A percentile compares a stretch with the other conserved stretches of the same genome.
phyloP scores from a whole-genome alignment of 2,113 vertebrate species.

The Anoura caudifer region DNA sequence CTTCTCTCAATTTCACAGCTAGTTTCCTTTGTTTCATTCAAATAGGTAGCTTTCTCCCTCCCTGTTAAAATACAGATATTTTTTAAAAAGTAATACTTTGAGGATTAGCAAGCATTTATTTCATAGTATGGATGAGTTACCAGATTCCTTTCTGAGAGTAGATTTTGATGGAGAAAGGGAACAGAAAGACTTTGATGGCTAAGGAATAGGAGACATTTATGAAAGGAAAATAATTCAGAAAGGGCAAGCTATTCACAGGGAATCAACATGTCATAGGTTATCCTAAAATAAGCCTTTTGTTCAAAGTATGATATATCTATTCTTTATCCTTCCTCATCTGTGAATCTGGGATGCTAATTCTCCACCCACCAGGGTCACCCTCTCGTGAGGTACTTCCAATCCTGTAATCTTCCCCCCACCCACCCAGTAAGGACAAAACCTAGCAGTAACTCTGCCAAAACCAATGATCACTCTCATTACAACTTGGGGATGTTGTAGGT shows the following conservation, averaged over 20 bases:
- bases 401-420: no score
- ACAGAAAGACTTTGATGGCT: not conserved
- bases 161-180: not conserved
- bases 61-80: not conserved
- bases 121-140: not conserved
- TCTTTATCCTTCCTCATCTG: not conserved
- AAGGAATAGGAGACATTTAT: not conserved
- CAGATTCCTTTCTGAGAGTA: not conserved
- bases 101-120: not conserved
- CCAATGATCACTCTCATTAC: not conserved
- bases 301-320: not conserved
- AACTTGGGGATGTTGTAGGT: not conserved
- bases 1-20: not conserved
- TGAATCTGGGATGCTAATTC: not conserved
- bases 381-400: not conserved
- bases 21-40: not conserved
- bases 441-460: not conserved
- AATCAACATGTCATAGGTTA: not conserved
- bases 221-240: not conserved
- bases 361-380: not conserved
- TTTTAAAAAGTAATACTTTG: not conserved
- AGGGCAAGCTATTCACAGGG: not conserved
- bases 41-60: not conserved
- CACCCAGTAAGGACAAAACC: not conserved
- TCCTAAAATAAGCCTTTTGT: not conserved